Evolutionary conservation across 2,797 vertebrate genomes (phyloP).

Genomic region (Aselliscus stoliczkanus): DNA sequence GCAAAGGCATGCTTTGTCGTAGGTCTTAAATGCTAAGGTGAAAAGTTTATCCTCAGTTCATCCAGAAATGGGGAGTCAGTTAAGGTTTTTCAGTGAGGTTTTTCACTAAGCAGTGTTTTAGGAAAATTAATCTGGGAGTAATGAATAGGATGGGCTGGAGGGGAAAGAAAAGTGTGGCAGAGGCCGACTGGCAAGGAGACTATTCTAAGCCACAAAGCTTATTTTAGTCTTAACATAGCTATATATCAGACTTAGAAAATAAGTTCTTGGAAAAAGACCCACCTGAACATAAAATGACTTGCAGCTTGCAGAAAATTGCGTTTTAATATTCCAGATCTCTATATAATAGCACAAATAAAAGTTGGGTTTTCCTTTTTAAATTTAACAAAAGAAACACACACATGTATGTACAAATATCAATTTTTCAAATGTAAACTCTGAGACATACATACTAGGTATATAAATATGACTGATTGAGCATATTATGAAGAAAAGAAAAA

Average conservation of each 20-base stretch:
- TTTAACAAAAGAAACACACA: neutral
- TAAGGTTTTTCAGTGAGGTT: conserved; percentile 46
- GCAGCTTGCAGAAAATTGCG: neutral
- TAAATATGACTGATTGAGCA: conserved; percentile 1
- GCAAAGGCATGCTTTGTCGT: neutral
- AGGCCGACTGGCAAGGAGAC: neutral
- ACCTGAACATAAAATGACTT: conserved; percentile 40
- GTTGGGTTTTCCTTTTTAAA: conserved; percentile 1
- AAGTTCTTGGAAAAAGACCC: neutral
- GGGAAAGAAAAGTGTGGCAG: conserved; percentile 1
- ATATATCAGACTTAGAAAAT: conserved; percentile 23
- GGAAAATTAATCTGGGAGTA: conserved; percentile 55
- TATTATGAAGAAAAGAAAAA: conserved; percentile 26
- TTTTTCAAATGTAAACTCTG: neutral
- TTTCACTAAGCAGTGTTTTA: conserved; percentile 51
- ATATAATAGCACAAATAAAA: neutral
- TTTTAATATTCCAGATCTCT: conserved; percentile 8
- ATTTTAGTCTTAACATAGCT: conserved; percentile 47
- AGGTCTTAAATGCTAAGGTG: neutral
- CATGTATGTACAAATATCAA: neutral
- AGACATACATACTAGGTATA: neutral
- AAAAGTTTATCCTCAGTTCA: conserved; percentile 26
- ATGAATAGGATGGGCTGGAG: conserved; percentile 40
- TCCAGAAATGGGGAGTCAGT: conserved; percentile 34
- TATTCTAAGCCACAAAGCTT: conserved; percentile 31